Evolutionary conservation across 2,797 vertebrate genomes (phyloP).

Genomic region (Melanotaenia trifasciata): DNA sequence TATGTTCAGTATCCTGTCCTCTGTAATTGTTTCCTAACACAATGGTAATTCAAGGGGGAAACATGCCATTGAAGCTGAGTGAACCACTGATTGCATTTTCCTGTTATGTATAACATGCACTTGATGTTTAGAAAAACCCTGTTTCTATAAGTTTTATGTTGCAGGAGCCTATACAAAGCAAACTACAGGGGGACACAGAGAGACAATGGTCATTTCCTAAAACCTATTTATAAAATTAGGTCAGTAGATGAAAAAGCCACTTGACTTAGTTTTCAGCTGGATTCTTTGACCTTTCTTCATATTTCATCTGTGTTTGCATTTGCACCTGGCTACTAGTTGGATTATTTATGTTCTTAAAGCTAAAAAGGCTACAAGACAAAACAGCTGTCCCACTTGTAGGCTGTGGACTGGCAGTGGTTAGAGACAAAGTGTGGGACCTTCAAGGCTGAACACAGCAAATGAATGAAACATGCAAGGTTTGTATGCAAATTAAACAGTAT

Average conservation of each 20-base stretch:
- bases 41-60: slow-evolving; percentile 31
- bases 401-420: neutral
- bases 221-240: slow-evolving; percentile 55
- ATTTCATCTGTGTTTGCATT: slow-evolving; percentile 35
- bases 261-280: slow-evolving; percentile 25
- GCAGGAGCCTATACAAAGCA: slow-evolving; percentile 50
- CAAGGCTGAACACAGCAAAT: neutral
- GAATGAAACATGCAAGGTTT: slow-evolving; percentile 9
- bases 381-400: neutral
- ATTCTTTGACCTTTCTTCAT: slow-evolving; percentile 34
- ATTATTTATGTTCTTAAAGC: slow-evolving; percentile 40
- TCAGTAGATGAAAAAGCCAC: slow-evolving; percentile 53
- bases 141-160: slow-evolving; percentile 9
- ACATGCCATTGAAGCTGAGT: slow-evolving; percentile 22
- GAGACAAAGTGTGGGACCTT: slow-evolving; percentile 20
- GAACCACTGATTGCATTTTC: slow-evolving; percentile 51
- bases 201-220: slow-evolving; percentile 69
- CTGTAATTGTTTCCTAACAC: slow-evolving; percentile 42
- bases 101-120: slow-evolving; percentile 54
- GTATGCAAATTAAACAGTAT: no score
- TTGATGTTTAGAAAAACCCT: slow-evolving; percentile 37
- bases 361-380: slow-evolving; percentile 9
- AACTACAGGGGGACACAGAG: slow-evolving; percentile 37
- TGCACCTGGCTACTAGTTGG: slow-evolving; percentile 15
- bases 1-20: slow-evolving; percentile 1